phyloP scores from a whole-genome alignment of 2,797 vertebrate genomes.

The Acrocephalus scirpaceus region DNA sequence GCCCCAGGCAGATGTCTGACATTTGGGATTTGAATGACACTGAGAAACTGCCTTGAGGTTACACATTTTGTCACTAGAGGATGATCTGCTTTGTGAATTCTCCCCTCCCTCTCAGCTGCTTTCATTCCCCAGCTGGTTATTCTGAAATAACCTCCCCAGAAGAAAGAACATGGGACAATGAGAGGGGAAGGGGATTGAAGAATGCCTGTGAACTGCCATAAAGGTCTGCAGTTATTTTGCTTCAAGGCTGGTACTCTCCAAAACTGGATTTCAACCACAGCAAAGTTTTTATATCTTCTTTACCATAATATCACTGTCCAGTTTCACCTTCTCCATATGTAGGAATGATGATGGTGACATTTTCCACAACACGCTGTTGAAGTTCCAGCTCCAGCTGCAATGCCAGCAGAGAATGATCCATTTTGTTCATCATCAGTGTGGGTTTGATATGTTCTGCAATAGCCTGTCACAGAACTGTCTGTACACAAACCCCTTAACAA shows the following conservation, averaged over 20 bases:
- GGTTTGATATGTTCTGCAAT: slow-evolving; percentile 64
- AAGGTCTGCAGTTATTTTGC: not conserved
- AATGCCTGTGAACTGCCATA: not conserved
- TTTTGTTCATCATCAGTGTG: slow-evolving; percentile 74
- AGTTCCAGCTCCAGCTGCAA: slow-evolving; percentile 69
- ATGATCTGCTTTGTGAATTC: not conserved
- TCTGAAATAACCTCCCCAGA: not conserved
- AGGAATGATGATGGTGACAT: slow-evolving; percentile 69
- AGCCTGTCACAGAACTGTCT: slow-evolving; percentile 49
- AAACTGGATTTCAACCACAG: not conserved
- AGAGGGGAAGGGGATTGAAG: not conserved
- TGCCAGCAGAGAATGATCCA: slow-evolving; percentile 68
- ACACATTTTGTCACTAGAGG: not conserved
- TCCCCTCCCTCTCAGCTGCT: not conserved
- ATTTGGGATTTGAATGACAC: not conserved
- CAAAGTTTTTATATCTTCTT: not conserved
- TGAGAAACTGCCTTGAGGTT: not conserved
- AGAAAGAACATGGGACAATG: not conserved
- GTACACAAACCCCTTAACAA: slow-evolving; percentile 59
- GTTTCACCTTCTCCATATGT: slow-evolving; percentile 65
- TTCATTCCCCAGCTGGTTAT: not conserved
- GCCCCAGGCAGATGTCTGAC: not conserved
- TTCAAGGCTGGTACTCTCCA: not conserved
- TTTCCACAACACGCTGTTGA: slow-evolving; percentile 63
- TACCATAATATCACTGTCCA: slow-evolving; percentile 69